Base-by-base conservation (phyloP, 2,113 vertebrate species). In the Chunga burmeisteri region DNA sequence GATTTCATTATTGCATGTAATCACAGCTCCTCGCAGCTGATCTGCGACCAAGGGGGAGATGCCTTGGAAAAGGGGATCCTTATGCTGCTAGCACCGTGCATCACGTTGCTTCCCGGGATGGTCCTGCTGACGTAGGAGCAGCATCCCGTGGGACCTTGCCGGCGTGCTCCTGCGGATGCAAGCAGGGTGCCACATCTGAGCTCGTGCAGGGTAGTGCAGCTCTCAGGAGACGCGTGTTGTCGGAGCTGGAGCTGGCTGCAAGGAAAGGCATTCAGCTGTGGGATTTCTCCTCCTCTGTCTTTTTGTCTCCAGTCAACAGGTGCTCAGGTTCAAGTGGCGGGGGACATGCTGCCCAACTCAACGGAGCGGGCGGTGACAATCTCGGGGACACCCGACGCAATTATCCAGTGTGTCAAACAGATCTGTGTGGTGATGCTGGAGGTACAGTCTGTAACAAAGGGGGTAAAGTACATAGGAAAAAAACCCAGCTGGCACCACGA, bases 341-440 rank as follows among this genome's bases (percentile, higher is more conserved):
- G 99, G 92, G 99, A 99, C 98, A 99, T 99, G 99, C 98, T 99
- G 97, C 99, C 99, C 97, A 99, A 99, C 97, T 99, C 99, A 96
- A 99, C 99, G 18, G 99, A 99, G 97, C 98, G 99, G 93, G 99
- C 99, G 2, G 99, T 99, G 98, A 99, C 99, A 97, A 99, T 99
- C 99, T 99, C 99, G 66, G 99, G 99, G 94, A 99, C 99, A 66
- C 99, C 99, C 49, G 99, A 99, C 65, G 99, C 99, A 97, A 99
- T 99, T 97, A 99, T 99, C 98, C 99, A 99, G 97, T 99, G 99
- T 97, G 99, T 99, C 98, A 99, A 99, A 98, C 99, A 99, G 96
- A 99, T 99, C 98, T 99, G 99, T 98, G 99, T 99, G 98, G 99
- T 99, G 98, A 99, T 99, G 99, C 98, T 99, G 98, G 99, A 99